Base-by-base conservation (phyloP, 2,113 vertebrate species). In the Vidua macroura region DNA sequence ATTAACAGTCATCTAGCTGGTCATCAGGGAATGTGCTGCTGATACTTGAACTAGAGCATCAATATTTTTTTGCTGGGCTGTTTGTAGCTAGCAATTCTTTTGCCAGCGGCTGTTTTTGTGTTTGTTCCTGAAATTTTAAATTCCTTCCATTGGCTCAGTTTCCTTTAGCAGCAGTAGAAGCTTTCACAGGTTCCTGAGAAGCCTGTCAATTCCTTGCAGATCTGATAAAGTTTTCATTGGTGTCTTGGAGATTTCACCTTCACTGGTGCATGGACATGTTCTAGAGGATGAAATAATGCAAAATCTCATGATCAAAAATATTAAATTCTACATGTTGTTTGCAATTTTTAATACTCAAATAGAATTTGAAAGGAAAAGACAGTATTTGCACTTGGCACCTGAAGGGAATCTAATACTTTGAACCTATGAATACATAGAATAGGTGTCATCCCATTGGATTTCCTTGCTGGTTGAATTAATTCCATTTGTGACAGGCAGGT, bases 1-100 rank as follows among this genome's bases (percentile, higher is more conserved):
- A 95, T 94, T 93, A 83, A 52, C 89, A 94, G 78, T 39, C 69
- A 87, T 86, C 74, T 86, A 94, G 72, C 93, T 92, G 53, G 78
- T 49, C 84, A 52, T 78, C 53, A 49, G 96, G 95, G 94, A 96
- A 58, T 82, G 39, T 80, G 81, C 30, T 68, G 76, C 70, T 88
- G 90, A 27, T 93, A 53, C 53, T 92, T 94, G 81, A 94, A 74
- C 60, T 63, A 91, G 15, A 92, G 43, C 51, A 83, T 67, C 78
- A 64, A 49, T 79, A 62, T 72, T 72, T 93, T 83, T 87, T 96
- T 94, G 18, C 83, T 92, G 53, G 49, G 48, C 46, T 64, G 68
- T 88, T 68, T 92, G 52, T 83, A 93, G 72, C 84, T 52, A 90
- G 49, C 30, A 55, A 51, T 92, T 76, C 30, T 92, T 76, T 93